These are phyloP conservation scores for Carcharodon carcharias DNA, from an alignment of 2,797 vertebrate genomes.

Conservation along the genomic window DNA sequence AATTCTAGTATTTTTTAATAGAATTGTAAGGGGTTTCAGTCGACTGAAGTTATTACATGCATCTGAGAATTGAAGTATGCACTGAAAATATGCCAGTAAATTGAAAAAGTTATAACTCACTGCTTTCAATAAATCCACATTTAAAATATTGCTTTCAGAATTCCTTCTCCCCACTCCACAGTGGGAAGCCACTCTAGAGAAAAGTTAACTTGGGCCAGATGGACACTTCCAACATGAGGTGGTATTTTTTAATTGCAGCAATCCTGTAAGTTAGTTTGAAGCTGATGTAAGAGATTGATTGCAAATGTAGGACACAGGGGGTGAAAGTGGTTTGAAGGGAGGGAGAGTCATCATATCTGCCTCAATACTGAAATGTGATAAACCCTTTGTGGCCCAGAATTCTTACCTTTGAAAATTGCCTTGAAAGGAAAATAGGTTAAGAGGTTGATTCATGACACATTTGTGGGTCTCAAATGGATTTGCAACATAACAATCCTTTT, in stretches of 20 bases:
- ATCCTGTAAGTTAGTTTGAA: not conserved
- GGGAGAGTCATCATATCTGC: not conserved
- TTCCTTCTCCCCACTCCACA: too few relatives aligned
- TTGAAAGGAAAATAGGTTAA: constrained; percentile 28
- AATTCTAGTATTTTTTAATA: not conserved
- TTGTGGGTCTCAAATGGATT: constrained; percentile 18
- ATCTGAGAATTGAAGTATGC: not conserved
- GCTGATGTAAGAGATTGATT: not conserved
- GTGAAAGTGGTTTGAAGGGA: not conserved
- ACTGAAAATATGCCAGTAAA: not conserved
- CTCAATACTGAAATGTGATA: constrained; percentile 7
- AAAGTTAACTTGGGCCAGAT: not conserved
- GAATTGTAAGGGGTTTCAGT: not conserved
- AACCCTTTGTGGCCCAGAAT: not conserved
- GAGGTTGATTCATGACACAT: not conserved
- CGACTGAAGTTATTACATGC: not conserved
- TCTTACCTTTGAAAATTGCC: not conserved
- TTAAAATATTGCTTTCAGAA: not conserved
- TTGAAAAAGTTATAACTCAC: not conserved
- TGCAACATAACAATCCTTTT: not conserved
- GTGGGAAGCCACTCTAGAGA: not conserved
- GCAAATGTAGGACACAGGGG: not conserved
- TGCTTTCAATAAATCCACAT: not conserved
- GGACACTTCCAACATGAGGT: not conserved
- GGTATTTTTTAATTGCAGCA: not conserved